Evolutionary conservation across 2,113 vertebrate species (phyloP).

Genomic region (Ctenomys sociabilis): DNA sequence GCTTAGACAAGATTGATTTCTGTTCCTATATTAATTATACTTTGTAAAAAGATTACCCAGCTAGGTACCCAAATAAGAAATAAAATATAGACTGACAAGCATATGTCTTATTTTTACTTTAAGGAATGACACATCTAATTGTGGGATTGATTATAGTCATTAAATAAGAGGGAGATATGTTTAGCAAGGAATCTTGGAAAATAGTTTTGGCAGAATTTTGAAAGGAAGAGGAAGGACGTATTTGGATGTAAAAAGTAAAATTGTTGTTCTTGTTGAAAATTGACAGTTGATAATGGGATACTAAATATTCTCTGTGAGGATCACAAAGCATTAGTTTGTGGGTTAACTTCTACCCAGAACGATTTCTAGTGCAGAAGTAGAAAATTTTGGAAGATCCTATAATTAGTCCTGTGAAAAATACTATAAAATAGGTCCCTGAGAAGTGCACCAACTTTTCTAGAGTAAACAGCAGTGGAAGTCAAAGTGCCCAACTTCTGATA

Average conservation of each 20-base stretch:
- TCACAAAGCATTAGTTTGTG: not conserved
- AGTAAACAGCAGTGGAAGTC: not conserved
- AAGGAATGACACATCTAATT: not conserved
- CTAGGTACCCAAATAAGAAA: not conserved
- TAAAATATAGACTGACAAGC: conserved; percentile 27
- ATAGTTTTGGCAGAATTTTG: conserved; percentile 48
- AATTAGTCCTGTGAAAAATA: not conserved
- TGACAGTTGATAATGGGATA: not conserved
- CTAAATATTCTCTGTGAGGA: not conserved
- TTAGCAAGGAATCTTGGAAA: conserved; percentile 47
- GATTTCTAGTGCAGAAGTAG: not conserved
- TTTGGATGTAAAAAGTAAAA: conserved; percentile 4
- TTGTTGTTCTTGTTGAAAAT: conserved; percentile 5
- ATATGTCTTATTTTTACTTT: conserved; percentile 43
- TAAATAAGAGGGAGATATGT: not conserved
- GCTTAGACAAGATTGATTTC: not conserved
- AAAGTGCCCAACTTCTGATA: not conserved
- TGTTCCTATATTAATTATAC: not conserved
- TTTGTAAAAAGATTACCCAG: not conserved
- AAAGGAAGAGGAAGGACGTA: conserved; percentile 16
- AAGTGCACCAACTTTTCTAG: not conserved
- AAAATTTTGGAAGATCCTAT: not conserved
- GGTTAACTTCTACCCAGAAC: not conserved
- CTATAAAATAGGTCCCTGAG: not conserved
- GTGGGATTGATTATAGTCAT: conserved; percentile 51